Base-by-base conservation (phyloP, 1,140 invertebrate species). In the Drosophila lowei region DNA sequence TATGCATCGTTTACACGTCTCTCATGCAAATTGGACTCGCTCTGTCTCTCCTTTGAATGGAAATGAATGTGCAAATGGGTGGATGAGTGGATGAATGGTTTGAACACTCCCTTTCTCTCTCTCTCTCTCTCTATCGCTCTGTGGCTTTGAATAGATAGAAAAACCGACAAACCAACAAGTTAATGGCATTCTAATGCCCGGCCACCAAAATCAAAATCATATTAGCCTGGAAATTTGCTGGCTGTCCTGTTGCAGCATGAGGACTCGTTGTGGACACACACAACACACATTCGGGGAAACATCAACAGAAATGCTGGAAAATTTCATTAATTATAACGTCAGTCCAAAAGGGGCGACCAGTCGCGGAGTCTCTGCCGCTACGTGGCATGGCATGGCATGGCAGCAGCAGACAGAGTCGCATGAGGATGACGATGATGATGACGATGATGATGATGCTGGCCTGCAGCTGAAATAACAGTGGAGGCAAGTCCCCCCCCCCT, bases 301-400 rank as follows among this genome's bases (percentile, higher is more conserved):
- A 62, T 68, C 70, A 62, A 53, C 70, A 15, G 71, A 65, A 71
- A 65, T 56, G 81, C 64, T 79, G 81, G 61, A 74, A 85, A 86
- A 86, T 85, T 85, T 85, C 80, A 85, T 85, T 85, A 85, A 85
- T 85, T 85, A 85, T 85, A 85, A 85, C 65, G 80, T 85, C 80
- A 86, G 77, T 76, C 66, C 1, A 5, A 5, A 38, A 38, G 34
- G 34, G 67, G 23, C 23, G 23, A 25, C 23, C 23, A 25, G 4
- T 5, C 23, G 23, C 23, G 23, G 23, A 25, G 23, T 25, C 21
- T 13, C n/a, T 13, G 23, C 15, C 16, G 11, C 23, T 8, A 34
- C 9, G 30, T 34, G 9, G 30, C 30, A 23, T 23, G 9, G 9
- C 21, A 38, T 34, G 9, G 30, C 30, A 23, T 23, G 9, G 9